Conservation (phyloP, 1,140 invertebrate genomes). For the Drosophila miranda region DNA sequence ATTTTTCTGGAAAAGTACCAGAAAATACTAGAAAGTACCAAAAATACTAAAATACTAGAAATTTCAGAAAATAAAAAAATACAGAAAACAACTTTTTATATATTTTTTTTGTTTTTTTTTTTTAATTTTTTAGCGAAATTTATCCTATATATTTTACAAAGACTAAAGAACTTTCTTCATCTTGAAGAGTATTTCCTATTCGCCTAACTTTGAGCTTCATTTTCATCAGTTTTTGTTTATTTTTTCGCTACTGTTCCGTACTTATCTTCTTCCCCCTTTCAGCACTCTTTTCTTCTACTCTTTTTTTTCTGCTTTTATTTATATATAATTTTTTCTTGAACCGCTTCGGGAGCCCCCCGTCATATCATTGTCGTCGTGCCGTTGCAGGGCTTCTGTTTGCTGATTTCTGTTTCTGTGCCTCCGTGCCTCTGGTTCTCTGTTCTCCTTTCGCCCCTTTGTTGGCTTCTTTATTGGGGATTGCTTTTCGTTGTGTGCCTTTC, state of each 20-base stretch:
- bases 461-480: slow-evolving; percentile 59
- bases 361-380: slow-evolving; percentile 12
- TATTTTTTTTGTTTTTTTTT: too few relatives aligned
- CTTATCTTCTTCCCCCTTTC: slow-evolving; percentile 27
- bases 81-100: too few relatives aligned
- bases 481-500: slow-evolving; percentile 36
- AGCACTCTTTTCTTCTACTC: slow-evolving; percentile 13
- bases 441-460: slow-evolving; percentile 47
- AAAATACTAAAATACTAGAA: too few relatives aligned
- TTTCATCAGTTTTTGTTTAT: slow-evolving; percentile 11
- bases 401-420: slow-evolving; percentile 26
- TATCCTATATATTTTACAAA: too few relatives aligned
- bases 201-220: background rate
- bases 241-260: slow-evolving; percentile 14
- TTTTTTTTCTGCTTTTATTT: slow-evolving; percentile 35
- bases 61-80: too few relatives aligned
- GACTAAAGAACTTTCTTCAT: too few relatives aligned
- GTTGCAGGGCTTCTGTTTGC: slow-evolving; percentile 49
- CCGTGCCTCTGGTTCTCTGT: background rate
- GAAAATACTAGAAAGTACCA: too few relatives aligned
- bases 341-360: slow-evolving; percentile 29
- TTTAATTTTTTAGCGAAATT: too few relatives aligned
- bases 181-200: slow-evolving; percentile 23
- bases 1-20: too few relatives aligned
- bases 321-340: slow-evolving; percentile 49